Percentiles rank a stretch among this genome's conserved stretches.
phyloP scores from a whole-genome alignment of 1,140 invertebrate species.

The Bombus superbus region DNA sequence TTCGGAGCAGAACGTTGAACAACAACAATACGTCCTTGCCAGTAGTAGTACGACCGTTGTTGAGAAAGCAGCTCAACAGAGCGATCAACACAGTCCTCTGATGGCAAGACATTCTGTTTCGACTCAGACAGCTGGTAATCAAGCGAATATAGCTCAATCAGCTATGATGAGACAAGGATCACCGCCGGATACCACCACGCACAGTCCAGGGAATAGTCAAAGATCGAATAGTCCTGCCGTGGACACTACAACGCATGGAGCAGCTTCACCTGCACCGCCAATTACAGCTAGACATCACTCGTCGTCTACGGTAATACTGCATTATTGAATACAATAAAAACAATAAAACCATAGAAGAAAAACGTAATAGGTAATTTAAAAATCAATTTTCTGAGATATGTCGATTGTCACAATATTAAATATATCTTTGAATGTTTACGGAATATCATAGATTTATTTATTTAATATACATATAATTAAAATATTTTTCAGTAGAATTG shows the following conservation, averaged over 20 bases:
- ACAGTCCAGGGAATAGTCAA: slow-evolving; percentile 86
- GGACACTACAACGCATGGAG: slow-evolving; percentile 82
- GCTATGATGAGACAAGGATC: slow-evolving; percentile 84
- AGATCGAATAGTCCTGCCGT: slow-evolving; percentile 82
- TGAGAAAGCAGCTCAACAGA: slow-evolving; percentile 72
- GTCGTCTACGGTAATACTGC: slow-evolving; percentile 82
- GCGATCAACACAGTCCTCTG: slow-evolving; percentile 73
- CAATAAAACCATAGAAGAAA: too few relatives aligned
- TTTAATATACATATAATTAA: too few relatives aligned
- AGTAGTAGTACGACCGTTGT: slow-evolving; percentile 76
- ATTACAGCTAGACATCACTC: slow-evolving; percentile 81
- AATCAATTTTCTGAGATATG: too few relatives aligned
- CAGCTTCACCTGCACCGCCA: slow-evolving; percentile 83
- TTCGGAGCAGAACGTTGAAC: slow-evolving; percentile 80
- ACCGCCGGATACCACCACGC: slow-evolving; percentile 91
- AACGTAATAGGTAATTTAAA: too few relatives aligned
- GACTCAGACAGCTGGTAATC: slow-evolving; percentile 88
- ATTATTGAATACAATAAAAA: too few relatives aligned
- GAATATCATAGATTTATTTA: too few relatives aligned
- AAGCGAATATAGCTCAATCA: slow-evolving; percentile 84
- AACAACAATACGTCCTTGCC: slow-evolving; percentile 77
- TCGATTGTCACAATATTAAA: too few relatives aligned
- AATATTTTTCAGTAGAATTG: too few relatives aligned
- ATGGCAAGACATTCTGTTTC: slow-evolving; percentile 87
- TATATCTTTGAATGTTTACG: too few relatives aligned